phyloP scores from a whole-genome alignment of 2,888 invertebrate genomes.

The Esperia sulphurella region DNA sequence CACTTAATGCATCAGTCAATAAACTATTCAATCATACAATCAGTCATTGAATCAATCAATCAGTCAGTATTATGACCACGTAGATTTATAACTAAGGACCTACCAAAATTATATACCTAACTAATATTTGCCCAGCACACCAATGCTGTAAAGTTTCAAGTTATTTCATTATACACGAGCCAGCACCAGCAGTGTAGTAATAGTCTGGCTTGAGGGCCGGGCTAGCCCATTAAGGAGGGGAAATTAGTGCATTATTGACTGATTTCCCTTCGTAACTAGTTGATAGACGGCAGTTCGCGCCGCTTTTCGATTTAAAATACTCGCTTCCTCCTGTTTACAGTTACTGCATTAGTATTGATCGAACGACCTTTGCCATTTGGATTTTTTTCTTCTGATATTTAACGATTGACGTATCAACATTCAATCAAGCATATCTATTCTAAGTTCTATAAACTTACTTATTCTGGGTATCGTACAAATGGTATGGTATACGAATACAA shows the following conservation, averaged over 20 bases:
- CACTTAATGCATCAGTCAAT: no score
- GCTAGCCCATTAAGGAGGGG: constrained; percentile 72
- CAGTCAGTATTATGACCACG: no score
- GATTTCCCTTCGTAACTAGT: constrained; percentile 75
- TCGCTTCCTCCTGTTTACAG: constrained; percentile 16
- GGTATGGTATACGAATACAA: no score
- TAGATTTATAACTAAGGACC: constrained; percentile 7
- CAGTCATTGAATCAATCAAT: no score
- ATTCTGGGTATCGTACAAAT: no score
- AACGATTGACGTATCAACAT: no score
- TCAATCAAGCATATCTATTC: no score
- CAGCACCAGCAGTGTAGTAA: constrained; percentile 51
- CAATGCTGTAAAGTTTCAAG: constrained; percentile 19
- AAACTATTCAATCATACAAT: no score
- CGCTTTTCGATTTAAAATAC: constrained; percentile 64
- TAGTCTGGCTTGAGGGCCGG: constrained; percentile 54
- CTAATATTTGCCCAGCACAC: not conserved
- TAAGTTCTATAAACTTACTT: no score
- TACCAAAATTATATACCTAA: constrained; percentile 3
- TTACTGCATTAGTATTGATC: constrained; percentile 48
- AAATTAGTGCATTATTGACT: constrained; percentile 79
- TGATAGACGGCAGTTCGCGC: constrained; percentile 45
- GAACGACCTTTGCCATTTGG: constrained; percentile 9
- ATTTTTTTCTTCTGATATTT: no score
- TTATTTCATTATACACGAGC: constrained; percentile 49